Evolutionary conservation across 1,140 invertebrate species (phyloP), one percentile per base, ranked within the genome.

Genomic region (Drosophila oshimai): DNA sequence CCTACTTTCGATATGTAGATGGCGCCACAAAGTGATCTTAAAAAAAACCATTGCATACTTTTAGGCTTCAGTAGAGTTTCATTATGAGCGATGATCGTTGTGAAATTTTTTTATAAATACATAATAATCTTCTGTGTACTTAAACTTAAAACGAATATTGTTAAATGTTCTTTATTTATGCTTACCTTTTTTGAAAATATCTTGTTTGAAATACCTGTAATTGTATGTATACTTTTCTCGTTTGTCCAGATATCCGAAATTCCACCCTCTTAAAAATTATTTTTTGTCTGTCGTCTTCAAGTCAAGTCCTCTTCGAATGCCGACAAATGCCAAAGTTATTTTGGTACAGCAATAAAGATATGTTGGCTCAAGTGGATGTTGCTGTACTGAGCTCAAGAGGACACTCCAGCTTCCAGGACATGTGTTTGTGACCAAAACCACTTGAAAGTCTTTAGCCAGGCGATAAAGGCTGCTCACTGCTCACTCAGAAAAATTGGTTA

Each of bases 261-360:
- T 39, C 26, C 22, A 28, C 7, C 10, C 34, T 6, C 20, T 12
- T 10, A 17, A 15, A 34, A 22, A 26, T 39, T 37, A 51, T 36
- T 45, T 51, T 42, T 49, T 18, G 5, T 26, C 12, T 29, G 20
- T 7, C 17, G 24, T 15, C 15, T n/a, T 17, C n/a, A 29, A 39
- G 54, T 47, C 36, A 49, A 71, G 41, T 26, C 18, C 44, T 33
- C 44, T 45, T 71, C 22, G 62, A 28, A 34, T 31, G 67, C 15
- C 55, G 58, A 42, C 55, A 54, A 58, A 81, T 58, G 55, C 37
- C 50, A 58, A 45, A 39, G 54, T 42, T 41, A 64, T 60, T 73
- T 34, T 77, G 44, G 49, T 17, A 47, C 26, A 65, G 58, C 41
- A 24, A 22, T 72, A 69, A 68, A 68, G 37, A 68, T 67, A 67